Percentiles rank a stretch among this genome's conserved stretches.
Evolutionary conservation across 1,140 invertebrate species (phyloP).

Genomic region (Psilanteris sp.): DNA sequence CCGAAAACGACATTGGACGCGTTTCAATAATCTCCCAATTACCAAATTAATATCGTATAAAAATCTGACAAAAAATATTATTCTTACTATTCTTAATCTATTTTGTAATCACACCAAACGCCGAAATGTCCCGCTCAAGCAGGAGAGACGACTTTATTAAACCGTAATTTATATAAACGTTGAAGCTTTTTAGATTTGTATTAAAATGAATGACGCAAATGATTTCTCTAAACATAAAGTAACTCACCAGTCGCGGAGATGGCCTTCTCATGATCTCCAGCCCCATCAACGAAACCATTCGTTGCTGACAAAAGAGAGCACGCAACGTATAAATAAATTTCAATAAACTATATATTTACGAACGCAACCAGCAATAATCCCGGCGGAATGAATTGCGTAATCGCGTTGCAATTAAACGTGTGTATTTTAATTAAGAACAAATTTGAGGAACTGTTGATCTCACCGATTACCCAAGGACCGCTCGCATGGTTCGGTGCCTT

Average conservation of each 20-base stretch:
- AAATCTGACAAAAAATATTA: too few relatives aligned
- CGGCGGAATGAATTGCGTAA: constrained; percentile 8
- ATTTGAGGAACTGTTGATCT: constrained; percentile 33
- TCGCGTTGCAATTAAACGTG: constrained; percentile 1
- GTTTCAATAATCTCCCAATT: too few relatives aligned
- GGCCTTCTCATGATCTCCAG: constrained; percentile 68
- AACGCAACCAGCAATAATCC: constrained; percentile 13
- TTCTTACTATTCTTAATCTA: too few relatives aligned
- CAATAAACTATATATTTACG: constrained; percentile 8
- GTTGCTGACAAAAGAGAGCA: constrained; percentile 59
- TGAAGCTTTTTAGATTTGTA: too few relatives aligned
- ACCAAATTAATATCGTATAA: too few relatives aligned
- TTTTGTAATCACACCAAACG: too few relatives aligned
- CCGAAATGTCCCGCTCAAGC: too few relatives aligned
- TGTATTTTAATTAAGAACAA: not conserved
- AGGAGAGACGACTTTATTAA: too few relatives aligned
- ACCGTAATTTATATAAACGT: too few relatives aligned
- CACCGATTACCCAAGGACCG: constrained; percentile 65
- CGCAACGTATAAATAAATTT: constrained; percentile 37
- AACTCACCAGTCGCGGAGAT: constrained; percentile 69
- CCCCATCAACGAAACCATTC: constrained; percentile 45
- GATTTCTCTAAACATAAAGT: too few relatives aligned
- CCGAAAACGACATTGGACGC: too few relatives aligned
- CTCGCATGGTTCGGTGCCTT: constrained; percentile 35
- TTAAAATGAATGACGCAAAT: too few relatives aligned